Percentiles rank a stretch among this genome's conserved stretches.
These are phyloP conservation scores for Agapornis canus DNA, from an alignment of 2,797 vertebrate genomes.

Conservation along the genomic window DNA sequence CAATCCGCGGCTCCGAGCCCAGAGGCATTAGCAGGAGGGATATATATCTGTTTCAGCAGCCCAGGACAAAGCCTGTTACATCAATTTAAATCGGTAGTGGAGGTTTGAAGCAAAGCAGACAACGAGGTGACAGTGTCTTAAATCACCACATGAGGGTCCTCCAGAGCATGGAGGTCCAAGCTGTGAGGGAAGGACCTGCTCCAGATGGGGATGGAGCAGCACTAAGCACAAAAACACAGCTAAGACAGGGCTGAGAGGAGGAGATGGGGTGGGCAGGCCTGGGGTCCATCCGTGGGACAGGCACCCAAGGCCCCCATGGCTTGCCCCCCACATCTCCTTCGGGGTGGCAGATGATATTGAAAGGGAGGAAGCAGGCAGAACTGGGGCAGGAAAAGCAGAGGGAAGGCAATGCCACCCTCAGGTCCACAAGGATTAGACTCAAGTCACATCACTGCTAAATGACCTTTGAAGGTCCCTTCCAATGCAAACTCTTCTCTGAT, in stretches of 20 bases:
- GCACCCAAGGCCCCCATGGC: neutral
- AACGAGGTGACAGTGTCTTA: neutral
- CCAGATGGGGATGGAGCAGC: neutral
- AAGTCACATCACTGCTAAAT: neutral
- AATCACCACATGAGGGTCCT: neutral
- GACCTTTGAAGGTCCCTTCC: neutral
- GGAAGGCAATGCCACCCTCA: neutral
- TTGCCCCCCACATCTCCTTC: rapidly evolving
- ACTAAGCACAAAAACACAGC: neutral
- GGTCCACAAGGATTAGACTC: neutral
- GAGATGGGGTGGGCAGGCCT: rapidly evolving
- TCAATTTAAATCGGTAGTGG: neutral
- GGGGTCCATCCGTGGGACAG: neutral
- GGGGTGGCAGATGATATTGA: neutral
- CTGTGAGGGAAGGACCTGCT: neutral
- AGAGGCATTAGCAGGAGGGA: neutral
- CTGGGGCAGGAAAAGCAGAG: neutral
- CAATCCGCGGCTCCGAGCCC: neutral
- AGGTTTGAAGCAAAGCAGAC: neutral
- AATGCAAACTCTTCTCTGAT: neutral
- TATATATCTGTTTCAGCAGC: neutral
- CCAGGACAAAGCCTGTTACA: neutral
- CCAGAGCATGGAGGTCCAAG: neutral
- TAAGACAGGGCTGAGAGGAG: neutral
- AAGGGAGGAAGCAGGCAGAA: neutral